Conservation (phyloP, 2,888 invertebrate genomes). For the Eustalomyia histrio region DNA sequence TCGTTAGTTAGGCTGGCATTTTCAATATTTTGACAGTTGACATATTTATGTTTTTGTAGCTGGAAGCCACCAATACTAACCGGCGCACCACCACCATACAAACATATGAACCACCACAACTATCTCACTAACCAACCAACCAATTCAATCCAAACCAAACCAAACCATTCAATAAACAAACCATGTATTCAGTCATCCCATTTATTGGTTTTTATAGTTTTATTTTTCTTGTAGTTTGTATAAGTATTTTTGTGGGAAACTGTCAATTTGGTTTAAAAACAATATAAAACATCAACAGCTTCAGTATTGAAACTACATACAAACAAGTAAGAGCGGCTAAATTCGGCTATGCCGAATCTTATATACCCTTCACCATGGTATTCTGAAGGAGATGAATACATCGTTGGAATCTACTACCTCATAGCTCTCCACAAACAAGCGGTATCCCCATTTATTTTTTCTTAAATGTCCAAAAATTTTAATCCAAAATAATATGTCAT, state of each 20-base stretch:
- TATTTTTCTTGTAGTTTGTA: background rate
- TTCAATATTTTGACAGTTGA: conserved; percentile 64
- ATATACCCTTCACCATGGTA: no score
- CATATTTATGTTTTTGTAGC: conserved; percentile 61
- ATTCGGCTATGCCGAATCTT: no score
- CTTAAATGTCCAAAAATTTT: no score
- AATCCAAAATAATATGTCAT: no score
- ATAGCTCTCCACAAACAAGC: no score
- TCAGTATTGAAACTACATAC: conserved; percentile 27
- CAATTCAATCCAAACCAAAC: background rate
- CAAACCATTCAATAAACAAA: background rate
- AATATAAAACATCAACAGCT: conserved; percentile 63
- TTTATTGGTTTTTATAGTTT: conserved; percentile 5
- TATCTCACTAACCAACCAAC: conserved; percentile 11
- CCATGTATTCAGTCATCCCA: conserved; percentile 38
- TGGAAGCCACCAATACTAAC: conserved; percentile 1
- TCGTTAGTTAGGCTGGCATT: conserved; percentile 63
- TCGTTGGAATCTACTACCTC: no score
- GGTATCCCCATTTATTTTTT: no score
- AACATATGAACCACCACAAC: background rate
- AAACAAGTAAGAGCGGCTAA: no score
- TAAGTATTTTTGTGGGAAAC: conserved; percentile 59
- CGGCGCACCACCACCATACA: background rate
- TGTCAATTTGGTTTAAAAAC: conserved; percentile 60
- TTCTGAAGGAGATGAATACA: no score